phyloP scores from a whole-genome alignment of 2,888 invertebrate genomes.

The Cecidostiba fungosa region DNA sequence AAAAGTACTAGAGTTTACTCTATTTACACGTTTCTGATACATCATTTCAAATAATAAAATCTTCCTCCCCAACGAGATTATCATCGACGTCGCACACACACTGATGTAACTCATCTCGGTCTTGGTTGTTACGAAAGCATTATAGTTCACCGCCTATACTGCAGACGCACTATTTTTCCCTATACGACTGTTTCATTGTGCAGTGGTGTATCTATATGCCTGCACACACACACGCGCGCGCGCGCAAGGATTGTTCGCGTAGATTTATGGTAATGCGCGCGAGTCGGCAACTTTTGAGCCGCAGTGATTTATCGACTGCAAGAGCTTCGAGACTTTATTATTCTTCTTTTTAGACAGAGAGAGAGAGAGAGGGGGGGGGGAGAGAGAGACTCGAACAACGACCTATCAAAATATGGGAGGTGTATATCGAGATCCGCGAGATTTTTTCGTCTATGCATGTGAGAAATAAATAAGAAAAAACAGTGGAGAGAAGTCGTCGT shows the following conservation, averaged over 20 bases:
- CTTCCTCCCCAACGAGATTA: too few relatives aligned
- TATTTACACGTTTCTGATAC: not conserved
- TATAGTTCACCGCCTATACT: not conserved
- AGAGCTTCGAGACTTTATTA: not conserved
- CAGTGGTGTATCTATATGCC: not conserved
- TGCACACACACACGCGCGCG: not conserved
- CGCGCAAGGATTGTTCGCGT: conserved; percentile 2
- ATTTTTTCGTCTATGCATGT: too few relatives aligned
- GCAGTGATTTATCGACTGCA: conserved; percentile 2
- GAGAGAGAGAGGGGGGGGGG: too few relatives aligned
- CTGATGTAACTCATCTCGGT: not conserved
- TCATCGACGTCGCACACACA: too few relatives aligned
- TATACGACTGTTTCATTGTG: not conserved
- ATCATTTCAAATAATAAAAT: not conserved
- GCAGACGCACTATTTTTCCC: not conserved
- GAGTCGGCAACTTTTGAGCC: conserved; percentile 33
- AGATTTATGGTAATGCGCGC: conserved; percentile 32
- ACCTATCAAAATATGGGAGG: not conserved
- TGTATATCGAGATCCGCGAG: too few relatives aligned
- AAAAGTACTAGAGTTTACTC: too few relatives aligned
- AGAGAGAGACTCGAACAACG: not conserved
- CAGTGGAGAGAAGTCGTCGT: too few relatives aligned
- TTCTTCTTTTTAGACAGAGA: not conserved
- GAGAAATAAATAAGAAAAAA: too few relatives aligned
- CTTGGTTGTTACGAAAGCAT: not conserved